Percentiles rank a stretch among this genome's conserved stretches.
Conservation (phyloP, 2,888 invertebrate species). For the Reticulitermes lucifugus region DNA sequence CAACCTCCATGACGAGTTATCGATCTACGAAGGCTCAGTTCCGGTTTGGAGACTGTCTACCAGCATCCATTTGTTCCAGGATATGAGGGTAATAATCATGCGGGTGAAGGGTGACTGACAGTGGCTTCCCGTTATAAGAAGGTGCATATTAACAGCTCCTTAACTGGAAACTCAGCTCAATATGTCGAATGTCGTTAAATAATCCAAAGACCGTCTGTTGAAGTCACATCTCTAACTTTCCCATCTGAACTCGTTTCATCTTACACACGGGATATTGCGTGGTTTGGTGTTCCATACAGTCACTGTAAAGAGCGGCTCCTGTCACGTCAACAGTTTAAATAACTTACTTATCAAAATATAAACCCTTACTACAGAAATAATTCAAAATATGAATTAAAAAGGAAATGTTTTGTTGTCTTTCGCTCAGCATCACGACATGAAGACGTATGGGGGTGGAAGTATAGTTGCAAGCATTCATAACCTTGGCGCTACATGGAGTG, state of each 20-base stretch:
- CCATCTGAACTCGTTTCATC: background rate
- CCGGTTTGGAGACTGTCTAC: constrained; percentile 76
- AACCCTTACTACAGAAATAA: too few species aligned
- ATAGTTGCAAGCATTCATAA: too few species aligned
- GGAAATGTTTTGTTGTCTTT: too few species aligned
- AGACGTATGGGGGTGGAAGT: too few species aligned
- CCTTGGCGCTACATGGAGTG: too few species aligned
- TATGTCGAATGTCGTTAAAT: background rate
- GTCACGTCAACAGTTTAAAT: too few species aligned
- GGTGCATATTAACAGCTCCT: background rate
- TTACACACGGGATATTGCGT: background rate
- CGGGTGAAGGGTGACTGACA: background rate
- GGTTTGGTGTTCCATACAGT: too few species aligned
- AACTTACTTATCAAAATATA: too few species aligned
- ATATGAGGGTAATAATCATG: constrained; percentile 73
- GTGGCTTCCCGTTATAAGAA: background rate
- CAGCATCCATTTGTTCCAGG: constrained; percentile 80
- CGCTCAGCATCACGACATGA: too few species aligned
- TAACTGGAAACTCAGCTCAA: background rate
- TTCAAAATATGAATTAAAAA: too few species aligned
- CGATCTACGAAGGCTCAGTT: constrained; percentile 74
- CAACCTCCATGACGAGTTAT: constrained; percentile 76
- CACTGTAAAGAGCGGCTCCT: too few species aligned
- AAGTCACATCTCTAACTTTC: background rate
- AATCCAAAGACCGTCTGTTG: background rate